phyloP scores from a whole-genome alignment of 2,797 vertebrate species.

The Silurus lanzhouensis region DNA sequence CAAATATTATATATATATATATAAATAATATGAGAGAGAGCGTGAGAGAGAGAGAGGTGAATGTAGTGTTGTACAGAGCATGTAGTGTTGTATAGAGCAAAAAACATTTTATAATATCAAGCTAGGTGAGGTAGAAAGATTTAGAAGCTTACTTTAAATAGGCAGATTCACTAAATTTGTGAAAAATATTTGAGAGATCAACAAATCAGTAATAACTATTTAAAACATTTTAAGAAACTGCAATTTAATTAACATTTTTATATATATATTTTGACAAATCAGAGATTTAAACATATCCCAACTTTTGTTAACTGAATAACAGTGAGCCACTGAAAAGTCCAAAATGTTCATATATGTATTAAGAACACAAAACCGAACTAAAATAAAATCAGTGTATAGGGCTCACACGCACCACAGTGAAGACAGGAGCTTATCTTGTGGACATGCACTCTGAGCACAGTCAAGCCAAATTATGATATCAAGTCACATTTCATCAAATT shows the following conservation, averaged over 20 bases:
- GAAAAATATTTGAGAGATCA: not conserved
- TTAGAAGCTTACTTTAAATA: not conserved
- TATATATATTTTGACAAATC: not conserved
- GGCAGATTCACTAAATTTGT: not conserved
- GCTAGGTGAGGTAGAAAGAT: constrained; percentile 5
- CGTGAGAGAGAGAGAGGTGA: not conserved
- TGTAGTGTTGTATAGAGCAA: constrained; percentile 9
- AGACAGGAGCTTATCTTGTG: constrained; percentile 15
- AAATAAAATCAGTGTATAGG: constrained; percentile 1
- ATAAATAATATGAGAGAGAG: too few species aligned
- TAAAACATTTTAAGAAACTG: not conserved
- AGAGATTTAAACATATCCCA: not conserved
- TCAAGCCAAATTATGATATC: not conserved
- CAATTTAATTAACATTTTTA: not conserved
- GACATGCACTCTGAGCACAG: not conserved
- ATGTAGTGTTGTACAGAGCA: constrained; percentile 14
- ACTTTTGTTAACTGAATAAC: not conserved
- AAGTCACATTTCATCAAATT: constrained; percentile 1
- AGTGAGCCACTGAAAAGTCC: not conserved
- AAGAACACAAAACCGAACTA: not conserved
- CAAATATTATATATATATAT: not conserved
- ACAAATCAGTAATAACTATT: not conserved
- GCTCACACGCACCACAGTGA: not conserved
- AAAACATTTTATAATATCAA: not conserved
- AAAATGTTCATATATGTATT: not conserved